Percentiles rank a stretch among this genome's conserved stretches.
Evolutionary conservation across 2,113 vertebrate species (phyloP).

Genomic region (Gymnocephalus cernua): DNA sequence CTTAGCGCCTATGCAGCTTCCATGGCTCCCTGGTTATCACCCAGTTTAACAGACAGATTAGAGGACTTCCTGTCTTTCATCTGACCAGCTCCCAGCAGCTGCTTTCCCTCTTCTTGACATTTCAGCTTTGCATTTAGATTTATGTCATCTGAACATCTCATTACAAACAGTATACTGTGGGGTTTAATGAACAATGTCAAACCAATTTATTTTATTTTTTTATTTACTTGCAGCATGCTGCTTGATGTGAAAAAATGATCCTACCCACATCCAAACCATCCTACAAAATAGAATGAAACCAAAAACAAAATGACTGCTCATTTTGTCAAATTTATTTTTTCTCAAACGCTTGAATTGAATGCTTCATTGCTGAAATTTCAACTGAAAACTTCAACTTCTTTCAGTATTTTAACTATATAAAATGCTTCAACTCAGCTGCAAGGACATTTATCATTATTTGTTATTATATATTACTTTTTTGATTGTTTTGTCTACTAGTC

Average conservation of each 20-base stretch:
- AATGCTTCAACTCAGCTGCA: neutral
- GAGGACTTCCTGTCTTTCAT: constrained; percentile 75
- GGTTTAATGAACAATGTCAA: neutral
- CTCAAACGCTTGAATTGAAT: neutral
- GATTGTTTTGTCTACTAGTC: neutral
- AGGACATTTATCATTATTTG: neutral
- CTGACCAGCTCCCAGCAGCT: constrained; percentile 62
- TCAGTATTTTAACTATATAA: neutral
- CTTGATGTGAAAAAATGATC: neutral
- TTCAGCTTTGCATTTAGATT: constrained; percentile 10
- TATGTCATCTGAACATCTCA: constrained; percentile 7
- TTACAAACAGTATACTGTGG: neutral
- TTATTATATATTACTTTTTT: neutral
- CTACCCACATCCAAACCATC: too few species aligned
- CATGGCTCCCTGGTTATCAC: constrained; percentile 74
- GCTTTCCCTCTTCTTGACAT: constrained; percentile 48
- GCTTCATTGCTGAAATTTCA: neutral
- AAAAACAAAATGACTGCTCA: neutral
- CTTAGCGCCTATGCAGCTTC: constrained; percentile 50
- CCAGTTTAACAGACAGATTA: constrained; percentile 62
- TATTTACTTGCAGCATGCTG: neutral
- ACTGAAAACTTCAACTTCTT: neutral
- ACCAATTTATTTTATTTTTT: neutral
- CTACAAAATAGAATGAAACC: neutral
- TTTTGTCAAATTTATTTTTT: neutral